Conservation (phyloP, 2,888 invertebrate species). For the Parnassius apollo region DNA sequence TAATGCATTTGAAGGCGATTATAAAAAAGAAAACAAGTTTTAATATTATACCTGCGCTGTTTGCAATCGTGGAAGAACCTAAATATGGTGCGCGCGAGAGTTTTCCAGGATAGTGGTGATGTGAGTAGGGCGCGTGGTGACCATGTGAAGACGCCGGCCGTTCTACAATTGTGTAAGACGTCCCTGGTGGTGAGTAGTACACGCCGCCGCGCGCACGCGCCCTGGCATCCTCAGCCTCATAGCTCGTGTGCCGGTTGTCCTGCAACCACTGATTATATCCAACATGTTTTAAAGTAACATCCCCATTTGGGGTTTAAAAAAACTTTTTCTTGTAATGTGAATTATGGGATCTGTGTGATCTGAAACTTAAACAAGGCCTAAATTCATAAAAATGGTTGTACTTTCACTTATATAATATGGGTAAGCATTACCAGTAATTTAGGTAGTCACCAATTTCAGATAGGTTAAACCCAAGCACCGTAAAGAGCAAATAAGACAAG, state of each 20-base stretch:
- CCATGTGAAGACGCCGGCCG: slow-evolving; percentile 87
- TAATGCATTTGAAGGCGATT: no score
- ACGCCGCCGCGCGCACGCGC: slow-evolving; percentile 84
- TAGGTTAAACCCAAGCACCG: no score
- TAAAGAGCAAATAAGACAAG: no score
- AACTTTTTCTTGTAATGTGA: no score
- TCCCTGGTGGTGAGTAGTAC: slow-evolving; percentile 94
- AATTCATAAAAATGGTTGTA: no score
- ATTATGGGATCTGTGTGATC: no score
- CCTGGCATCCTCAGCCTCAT: slow-evolving; percentile 74
- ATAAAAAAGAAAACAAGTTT: no score
- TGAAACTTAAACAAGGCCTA: no score
- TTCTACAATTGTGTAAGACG: slow-evolving; percentile 94
- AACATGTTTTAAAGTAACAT: slow-evolving; percentile 30
- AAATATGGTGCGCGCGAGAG: slow-evolving; percentile 84
- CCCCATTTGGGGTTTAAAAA: neutral
- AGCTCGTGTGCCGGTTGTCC: slow-evolving; percentile 76
- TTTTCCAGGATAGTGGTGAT: slow-evolving; percentile 79
- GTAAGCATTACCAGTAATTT: no score
- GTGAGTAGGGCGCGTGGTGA: slow-evolving; percentile 82
- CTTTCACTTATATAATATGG: no score
- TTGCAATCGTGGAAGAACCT: slow-evolving; percentile 84
- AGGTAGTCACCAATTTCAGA: no score
- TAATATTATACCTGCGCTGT: slow-evolving; percentile 56
- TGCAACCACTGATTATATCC: slow-evolving; percentile 60